Evolutionary conservation across 2,888 invertebrate species (phyloP).

Genomic region (Eulithis prunata): DNA sequence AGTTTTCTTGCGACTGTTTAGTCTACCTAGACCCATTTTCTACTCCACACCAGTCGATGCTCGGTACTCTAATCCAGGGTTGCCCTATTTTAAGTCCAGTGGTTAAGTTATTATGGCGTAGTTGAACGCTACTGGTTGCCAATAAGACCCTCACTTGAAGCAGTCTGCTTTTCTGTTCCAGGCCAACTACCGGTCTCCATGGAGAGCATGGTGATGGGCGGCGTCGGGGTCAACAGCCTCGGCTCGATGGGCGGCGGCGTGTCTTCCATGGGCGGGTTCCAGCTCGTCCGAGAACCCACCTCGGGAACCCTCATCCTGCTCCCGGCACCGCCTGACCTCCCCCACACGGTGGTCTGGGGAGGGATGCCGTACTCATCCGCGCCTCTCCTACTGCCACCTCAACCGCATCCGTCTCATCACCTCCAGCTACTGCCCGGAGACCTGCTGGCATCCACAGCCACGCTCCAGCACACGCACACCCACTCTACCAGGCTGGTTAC

Average conservation of each 20-base stretch:
- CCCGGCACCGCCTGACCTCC: slow-evolving; percentile 89
- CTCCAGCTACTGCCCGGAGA: slow-evolving; percentile 87
- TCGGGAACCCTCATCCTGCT: slow-evolving; percentile 92
- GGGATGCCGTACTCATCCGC: slow-evolving; percentile 83
- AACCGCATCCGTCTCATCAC: slow-evolving; percentile 85
- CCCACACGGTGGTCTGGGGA: slow-evolving; percentile 90
- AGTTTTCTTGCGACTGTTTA: too few species aligned
- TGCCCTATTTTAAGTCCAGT: not conserved
- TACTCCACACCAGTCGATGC: too few species aligned
- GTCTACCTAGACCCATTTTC: too few species aligned
- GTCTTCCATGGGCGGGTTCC: slow-evolving; percentile 90
- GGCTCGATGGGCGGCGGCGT: slow-evolving; percentile 85
- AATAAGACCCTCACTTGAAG: slow-evolving; percentile 31
- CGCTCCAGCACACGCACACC: slow-evolving; percentile 87
- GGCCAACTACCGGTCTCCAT: slow-evolving; percentile 86
- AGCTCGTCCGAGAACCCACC: slow-evolving; percentile 93
- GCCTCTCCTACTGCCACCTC: slow-evolving; percentile 71
- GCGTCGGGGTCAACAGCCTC: slow-evolving; percentile 86
- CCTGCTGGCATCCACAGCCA: slow-evolving; percentile 86
- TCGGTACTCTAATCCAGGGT: not conserved
- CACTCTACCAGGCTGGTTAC: slow-evolving; percentile 88
- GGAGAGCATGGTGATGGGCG: slow-evolving; percentile 89
- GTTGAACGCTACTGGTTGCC: slow-evolving; percentile 10
- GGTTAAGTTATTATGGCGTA: slow-evolving; percentile 4
- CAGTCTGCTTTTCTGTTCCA: slow-evolving; percentile 62